Base-by-base conservation (phyloP, 2,113 vertebrate genomes). In the Calypte anna region DNA sequence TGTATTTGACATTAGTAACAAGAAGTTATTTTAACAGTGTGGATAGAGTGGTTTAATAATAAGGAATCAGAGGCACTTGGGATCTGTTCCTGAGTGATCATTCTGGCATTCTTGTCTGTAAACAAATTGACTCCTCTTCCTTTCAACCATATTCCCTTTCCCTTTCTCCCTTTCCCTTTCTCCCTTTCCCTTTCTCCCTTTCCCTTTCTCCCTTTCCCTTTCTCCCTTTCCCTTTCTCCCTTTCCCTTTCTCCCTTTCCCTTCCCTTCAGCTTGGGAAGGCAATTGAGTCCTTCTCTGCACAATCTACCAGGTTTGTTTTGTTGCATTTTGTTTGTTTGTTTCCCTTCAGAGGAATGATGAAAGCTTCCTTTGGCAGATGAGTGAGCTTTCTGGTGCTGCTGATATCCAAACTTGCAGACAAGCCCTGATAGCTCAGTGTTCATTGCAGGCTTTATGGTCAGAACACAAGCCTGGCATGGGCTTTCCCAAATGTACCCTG, bases 401-500 rank as follows among this genome's bases (percentile, higher is more conserved):
- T 54, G 33, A 16, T 27, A 18, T 21, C 10, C 19, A 30, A 53
- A 73, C 46, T 1, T 46, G 38, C 51, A 38, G 44, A 31, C 10
- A n/a, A 91, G 28, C 14, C 27, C 20, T 1, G 2, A 14, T 18
- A 23, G 16, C 20, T 73, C 9, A 18, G 43, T 10, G 21, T 38
- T 51, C 18, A 1, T 7, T 36, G 43, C n/a, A 69, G 40, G 36
- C 30, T 44, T 14, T 22, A 19, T 3, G 31, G 18, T 44, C 14
- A 44, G 31, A 44, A 58, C 9, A 4, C 13, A 10, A 72, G 40
- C 23, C 33, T 55, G 28, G n/a, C 0, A 1, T 18, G 48, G 7
- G 9, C 24, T 55, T 46, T 62, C 54, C 61, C 54, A 40, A 33
- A 38, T 1, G 50, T 30, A 50, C 25, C 21, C 0, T 0, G 5